phyloP scores from a whole-genome alignment of 2,113 vertebrate genomes.

The Columbina picui region DNA sequence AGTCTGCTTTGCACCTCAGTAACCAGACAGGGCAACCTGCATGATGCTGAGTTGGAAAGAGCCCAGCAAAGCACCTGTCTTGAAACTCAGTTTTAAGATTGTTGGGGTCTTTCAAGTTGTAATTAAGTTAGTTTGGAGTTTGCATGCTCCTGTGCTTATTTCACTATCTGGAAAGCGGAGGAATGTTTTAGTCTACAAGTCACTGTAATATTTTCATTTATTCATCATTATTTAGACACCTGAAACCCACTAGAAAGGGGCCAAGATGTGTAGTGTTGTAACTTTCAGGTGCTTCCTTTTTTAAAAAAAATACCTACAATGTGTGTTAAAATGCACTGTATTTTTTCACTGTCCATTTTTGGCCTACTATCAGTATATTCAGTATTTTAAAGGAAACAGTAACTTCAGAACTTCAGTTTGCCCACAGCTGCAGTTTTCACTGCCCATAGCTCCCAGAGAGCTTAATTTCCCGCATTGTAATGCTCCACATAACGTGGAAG shows the following conservation, averaged over 20 bases:
- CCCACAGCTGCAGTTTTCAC: background rate
- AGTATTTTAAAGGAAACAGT: background rate
- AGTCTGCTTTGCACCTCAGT: background rate
- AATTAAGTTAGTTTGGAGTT: background rate
- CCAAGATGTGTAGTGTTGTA: background rate
- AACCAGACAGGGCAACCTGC: background rate
- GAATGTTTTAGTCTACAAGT: background rate
- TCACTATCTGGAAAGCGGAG: fast-evolving
- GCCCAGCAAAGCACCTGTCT: background rate
- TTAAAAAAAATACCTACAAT: background rate
- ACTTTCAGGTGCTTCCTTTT: background rate
- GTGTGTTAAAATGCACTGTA: background rate
- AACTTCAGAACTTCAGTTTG: background rate
- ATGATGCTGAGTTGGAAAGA: background rate
- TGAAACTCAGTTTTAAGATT: background rate
- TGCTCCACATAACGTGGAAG: background rate
- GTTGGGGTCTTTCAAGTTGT: background rate
- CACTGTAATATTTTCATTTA: background rate
- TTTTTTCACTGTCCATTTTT: background rate
- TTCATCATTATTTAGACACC: background rate
- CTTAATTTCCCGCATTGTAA: background rate
- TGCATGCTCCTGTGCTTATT: background rate
- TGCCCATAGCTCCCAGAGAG: background rate
- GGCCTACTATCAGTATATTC: background rate
- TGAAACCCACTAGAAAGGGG: background rate